Conservation (phyloP, 1,140 invertebrate species). For the Schlechtendalia chinensis region DNA sequence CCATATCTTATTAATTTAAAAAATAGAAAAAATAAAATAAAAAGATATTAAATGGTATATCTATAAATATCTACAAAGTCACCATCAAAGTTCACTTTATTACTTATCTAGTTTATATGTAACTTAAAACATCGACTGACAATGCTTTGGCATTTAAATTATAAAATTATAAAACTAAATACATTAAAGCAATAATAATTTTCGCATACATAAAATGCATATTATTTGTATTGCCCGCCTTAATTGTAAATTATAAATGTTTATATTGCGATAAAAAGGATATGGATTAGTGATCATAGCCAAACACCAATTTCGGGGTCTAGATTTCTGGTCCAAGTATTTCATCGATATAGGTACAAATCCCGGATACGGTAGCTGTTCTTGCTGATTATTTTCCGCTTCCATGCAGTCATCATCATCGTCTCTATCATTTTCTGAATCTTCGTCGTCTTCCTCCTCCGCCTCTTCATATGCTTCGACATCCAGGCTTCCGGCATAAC, state of each 20-base stretch:
- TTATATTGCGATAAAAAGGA: conserved; percentile 71
- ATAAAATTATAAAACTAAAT: neutral
- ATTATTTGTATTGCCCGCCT: neutral
- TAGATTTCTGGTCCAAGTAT: conserved; percentile 82
- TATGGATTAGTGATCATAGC: conserved; percentile 97
- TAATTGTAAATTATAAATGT: neutral
- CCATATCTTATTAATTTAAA: neutral
- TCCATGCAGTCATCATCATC: conserved; percentile 53
- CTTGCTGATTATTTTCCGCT: conserved; percentile 52
- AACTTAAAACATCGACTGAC: neutral
- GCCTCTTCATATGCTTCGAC: conserved; percentile 60
- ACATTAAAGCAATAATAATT: neutral
- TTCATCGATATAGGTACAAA: conserved; percentile 79
- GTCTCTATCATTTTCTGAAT: conserved; percentile 51
- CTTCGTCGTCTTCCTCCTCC: conserved; percentile 49
- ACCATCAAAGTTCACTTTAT: neutral
- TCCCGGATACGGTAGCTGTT: conserved; percentile 79
- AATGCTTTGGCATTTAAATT: neutral
- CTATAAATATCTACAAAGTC: too few relatives aligned
- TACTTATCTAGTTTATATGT: neutral
- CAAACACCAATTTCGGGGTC: conserved; percentile 87
- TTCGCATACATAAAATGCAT: neutral
- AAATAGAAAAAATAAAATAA: too few relatives aligned
- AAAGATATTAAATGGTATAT: too few relatives aligned
- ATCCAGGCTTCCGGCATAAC: conserved; percentile 54